Evolutionary conservation across 1,140 invertebrate genomes (phyloP).

Genomic region (Paraescarpia echinospica): DNA sequence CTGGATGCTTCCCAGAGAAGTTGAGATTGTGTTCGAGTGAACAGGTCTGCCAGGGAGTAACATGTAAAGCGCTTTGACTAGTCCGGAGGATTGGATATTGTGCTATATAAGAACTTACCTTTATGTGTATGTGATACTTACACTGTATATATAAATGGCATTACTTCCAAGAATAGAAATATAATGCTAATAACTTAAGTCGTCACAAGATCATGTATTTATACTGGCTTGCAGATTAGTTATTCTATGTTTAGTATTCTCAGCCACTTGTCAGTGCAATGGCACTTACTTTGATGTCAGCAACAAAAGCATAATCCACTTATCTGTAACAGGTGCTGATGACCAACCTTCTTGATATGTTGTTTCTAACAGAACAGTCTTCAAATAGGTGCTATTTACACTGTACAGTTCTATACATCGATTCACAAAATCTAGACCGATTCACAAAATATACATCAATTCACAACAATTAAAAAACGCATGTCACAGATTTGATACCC

Average conservation of each 20-base stretch:
- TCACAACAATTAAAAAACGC: background rate
- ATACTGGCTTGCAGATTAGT: background rate
- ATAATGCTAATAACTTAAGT: background rate
- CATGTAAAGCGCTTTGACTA: too few relatives aligned
- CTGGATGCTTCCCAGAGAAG: too few relatives aligned
- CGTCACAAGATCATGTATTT: background rate
- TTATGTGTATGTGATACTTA: too few relatives aligned
- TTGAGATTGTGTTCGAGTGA: too few relatives aligned
- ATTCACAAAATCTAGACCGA: too few relatives aligned
- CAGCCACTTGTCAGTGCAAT: background rate
- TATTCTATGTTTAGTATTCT: background rate
- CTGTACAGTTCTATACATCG: too few relatives aligned
- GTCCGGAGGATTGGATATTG: too few relatives aligned
- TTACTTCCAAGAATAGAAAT: background rate
- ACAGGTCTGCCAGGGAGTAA: too few relatives aligned
- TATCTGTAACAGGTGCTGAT: background rate
- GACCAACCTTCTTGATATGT: background rate
- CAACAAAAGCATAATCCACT: background rate
- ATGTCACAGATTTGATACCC: background rate
- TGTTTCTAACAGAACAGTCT: background rate
- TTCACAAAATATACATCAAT: too few relatives aligned
- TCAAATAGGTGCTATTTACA: too few relatives aligned
- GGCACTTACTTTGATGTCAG: background rate
- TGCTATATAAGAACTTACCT: too few relatives aligned
- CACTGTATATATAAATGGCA: background rate